Evolutionary conservation across 2,113 vertebrate genomes (phyloP).

Genomic region (Craseonycteris thonglongyai): DNA sequence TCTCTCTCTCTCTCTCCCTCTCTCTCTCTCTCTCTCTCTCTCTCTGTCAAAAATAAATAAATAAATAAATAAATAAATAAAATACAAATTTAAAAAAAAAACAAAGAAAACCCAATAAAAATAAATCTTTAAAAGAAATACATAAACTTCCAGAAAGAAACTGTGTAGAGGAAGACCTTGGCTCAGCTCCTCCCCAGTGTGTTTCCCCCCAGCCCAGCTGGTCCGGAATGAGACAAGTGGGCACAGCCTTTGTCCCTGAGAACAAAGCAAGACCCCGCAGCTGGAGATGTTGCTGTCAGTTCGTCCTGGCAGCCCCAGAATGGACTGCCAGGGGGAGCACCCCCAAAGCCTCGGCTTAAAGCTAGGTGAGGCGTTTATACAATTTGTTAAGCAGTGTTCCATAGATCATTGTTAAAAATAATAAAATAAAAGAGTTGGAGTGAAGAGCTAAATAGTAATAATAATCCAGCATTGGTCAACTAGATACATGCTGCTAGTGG

Average conservation of each 20-base stretch:
- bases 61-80: too few relatives aligned
- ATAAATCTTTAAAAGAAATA: too few relatives aligned
- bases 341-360: background rate
- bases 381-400: background rate
- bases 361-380: background rate
- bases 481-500: too few relatives aligned
- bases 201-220: background rate
- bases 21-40: too few relatives aligned
- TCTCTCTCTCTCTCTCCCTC: too few relatives aligned
- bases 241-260: background rate
- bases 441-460: background rate
- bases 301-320: background rate
- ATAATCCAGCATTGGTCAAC: background rate
- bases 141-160: background rate
- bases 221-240: background rate
- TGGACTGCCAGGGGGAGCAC: accelerated
- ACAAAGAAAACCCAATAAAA: too few relatives aligned
- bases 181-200: background rate
- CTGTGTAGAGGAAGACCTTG: background rate
- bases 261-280: background rate
- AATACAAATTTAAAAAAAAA: too few relatives aligned
- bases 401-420: too few relatives aligned
- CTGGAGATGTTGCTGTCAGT: background rate
- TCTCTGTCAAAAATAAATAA: too few relatives aligned
- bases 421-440: background rate